Base-by-base conservation (phyloP, 2,888 invertebrate genomes). In the Stenodema calcarata region DNA sequence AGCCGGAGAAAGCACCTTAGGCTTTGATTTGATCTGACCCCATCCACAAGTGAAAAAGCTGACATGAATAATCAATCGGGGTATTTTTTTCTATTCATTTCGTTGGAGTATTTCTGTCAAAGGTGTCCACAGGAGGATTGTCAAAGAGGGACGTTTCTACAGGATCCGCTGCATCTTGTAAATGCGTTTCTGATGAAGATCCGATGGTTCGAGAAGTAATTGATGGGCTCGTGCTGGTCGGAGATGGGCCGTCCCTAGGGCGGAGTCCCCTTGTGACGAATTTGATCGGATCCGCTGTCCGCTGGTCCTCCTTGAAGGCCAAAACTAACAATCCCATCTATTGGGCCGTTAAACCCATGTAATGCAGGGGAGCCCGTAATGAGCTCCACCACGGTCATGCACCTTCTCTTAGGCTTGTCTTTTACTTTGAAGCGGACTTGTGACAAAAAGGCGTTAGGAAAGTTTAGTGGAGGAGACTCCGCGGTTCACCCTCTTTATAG, bases 281-380 rank as follows among this genome's bases (percentile, higher is more conserved):
- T 86, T 62, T 50, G 54, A 86, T 86, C 81, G 30, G 86, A 86
- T 78, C 78, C 86, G 78, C 81, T 78, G 80, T 41, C 50, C 62
- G 62, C 23, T 4, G 11, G 62, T 18, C 35, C 62, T 23, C 27
- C 81, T n/a, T n/a, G 86, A 73, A 82, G 81, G 78, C 62, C 73
- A 81, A 86, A 86, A 86, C 86, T 81, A 86, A 86, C 86, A 86
- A 86, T 86, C 78, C 86, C 54, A 84, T 86, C 86, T 78, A 78
- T 86, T 35, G 78, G 78, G 35, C 35, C 86, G 86, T 86, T 86
- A 86, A 86, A 78, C 76, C 76, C 78, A 62, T 76, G 44, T 73
- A 84, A 84, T 84, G 84, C 44, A n/a, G 35, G 18, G 41, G 41
- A 44, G 18, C 11, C n/a, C 23, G 62, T 82, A 84, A 84, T 73